Base-by-base conservation (phyloP, 2,113 vertebrate species). In the Pristiophorus japonicus region DNA sequence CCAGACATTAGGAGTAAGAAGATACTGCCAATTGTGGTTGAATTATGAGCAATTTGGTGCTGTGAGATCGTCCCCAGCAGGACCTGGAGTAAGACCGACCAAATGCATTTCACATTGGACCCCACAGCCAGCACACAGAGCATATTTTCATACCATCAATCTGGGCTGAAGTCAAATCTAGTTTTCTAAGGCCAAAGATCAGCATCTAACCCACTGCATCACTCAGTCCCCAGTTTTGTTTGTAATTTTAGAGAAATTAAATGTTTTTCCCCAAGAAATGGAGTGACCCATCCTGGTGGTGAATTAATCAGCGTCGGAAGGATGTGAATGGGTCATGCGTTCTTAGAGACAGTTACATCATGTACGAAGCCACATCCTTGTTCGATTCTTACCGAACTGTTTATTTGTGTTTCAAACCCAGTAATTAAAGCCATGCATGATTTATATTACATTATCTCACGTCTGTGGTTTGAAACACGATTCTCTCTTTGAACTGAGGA, bases 351-450 rank as follows among this genome's bases (percentile, higher is more conserved):
- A 45, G 45, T 66, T 63, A 67, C 62, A 42, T 67, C 38, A 67
- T 65, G 38, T 38, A 27, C 12, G 38, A 94, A 45, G 87, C 91
- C 59, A 67, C 91, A 94, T 94, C 91, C 63, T 94, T 16, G n/a
- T 81, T 81, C 38, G 18, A 45, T 81, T 81, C 45, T 42, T 20
- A 42, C 38, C 0, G 45, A 67, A 67, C 87, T 94, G 63, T 66
- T 94, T 65, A 67, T 94, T 94, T 94, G 38, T 27, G 62, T 42
- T 27, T 94, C 91, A 67, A 90, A 27, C 27, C 24, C 91, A 67
- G 34, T 42, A 94, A 42, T 94, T 59, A 59, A 90, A 59, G 51
- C 27, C 85, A 30, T 42, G 5, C 8, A 2, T 18, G n/a, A 65
- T 92, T 65, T 65, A n/a, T 63, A 47, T 30, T 65, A 42, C 62